Evolutionary conservation across 1,140 invertebrate genomes (phyloP).

Genomic region (Macrotrachela quadricornifera): DNA sequence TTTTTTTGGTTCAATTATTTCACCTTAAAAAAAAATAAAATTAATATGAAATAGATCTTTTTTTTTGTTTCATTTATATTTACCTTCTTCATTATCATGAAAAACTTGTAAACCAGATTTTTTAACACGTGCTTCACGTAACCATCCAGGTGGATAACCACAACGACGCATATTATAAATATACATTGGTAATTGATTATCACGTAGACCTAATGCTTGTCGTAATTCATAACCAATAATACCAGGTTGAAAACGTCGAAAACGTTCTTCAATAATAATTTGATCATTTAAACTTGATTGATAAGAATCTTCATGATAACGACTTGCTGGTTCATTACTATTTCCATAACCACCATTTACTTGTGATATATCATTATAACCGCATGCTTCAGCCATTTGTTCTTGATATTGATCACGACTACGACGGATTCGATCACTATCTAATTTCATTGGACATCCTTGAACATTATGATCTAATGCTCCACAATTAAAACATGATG

Average conservation of each 20-base stretch:
- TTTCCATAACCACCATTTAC: neutral
- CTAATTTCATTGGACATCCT: conserved; percentile 2
- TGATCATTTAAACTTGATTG: conserved; percentile 1
- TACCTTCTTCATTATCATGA: neutral
- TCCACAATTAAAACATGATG: conserved; percentile 7
- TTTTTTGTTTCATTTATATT: neutral
- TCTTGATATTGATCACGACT: conserved; percentile 4
- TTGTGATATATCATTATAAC: neutral
- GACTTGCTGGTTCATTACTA: neutral
- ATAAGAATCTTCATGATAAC: neutral
- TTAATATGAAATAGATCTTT: neutral
- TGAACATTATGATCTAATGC: conserved; percentile 1
- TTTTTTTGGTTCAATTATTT: too few species aligned
- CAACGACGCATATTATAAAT: conserved; percentile 61
- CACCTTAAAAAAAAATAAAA: neutral
- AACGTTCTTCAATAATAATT: neutral
- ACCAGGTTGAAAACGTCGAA: neutral
- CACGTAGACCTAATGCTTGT: conserved; percentile 48
- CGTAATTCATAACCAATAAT: conserved; percentile 34
- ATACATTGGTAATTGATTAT: conserved; percentile 50
- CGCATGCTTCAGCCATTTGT: neutral
- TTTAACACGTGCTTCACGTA: conserved; percentile 53
- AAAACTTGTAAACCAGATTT: conserved; percentile 16
- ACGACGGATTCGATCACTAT: conserved; percentile 1
- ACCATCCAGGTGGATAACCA: conserved; percentile 75